Evolutionary conservation across 2,888 invertebrate genomes (phyloP).

Genomic region (Acrocyrtus sp.): DNA sequence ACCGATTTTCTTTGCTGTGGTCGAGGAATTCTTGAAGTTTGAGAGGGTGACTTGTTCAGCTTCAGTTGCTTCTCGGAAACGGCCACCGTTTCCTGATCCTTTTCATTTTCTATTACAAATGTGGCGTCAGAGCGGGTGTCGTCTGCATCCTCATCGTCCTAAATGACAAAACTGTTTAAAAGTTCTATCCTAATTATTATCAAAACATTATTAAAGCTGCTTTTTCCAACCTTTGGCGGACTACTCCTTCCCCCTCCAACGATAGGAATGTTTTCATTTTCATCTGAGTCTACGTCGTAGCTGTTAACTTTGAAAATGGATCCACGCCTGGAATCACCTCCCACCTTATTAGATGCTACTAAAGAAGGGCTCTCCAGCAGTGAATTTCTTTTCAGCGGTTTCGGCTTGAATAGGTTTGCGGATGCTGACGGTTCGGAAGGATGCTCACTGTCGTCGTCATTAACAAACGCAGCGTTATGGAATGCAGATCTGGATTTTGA

Average conservation of each 20-base stretch:
- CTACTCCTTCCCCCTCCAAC: neutral
- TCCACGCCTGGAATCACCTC: too few relatives aligned
- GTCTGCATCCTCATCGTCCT: neutral
- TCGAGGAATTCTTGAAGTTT: neutral
- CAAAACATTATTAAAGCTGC: neutral
- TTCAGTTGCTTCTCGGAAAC: constrained; percentile 19
- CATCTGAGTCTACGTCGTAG: neutral
- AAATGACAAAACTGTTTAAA: neutral
- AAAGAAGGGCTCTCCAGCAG: neutral
- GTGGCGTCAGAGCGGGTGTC: neutral
- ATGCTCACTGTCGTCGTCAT: neutral
- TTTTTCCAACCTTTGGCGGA: neutral
- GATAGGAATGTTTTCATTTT: neutral
- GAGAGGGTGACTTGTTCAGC: constrained; percentile 7
- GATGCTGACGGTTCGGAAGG: neutral
- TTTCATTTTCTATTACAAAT: constrained; percentile 25
- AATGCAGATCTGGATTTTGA: neutral
- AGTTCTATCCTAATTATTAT: neutral
- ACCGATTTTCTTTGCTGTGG: neutral
- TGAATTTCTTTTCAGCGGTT: neutral
- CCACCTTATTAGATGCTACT: neutral
- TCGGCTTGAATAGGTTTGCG: neutral
- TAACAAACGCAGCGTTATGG: constrained; percentile 20
- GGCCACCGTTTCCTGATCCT: neutral
- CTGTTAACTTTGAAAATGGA: neutral